Evolutionary conservation across 2,888 invertebrate genomes (phyloP).

Genomic region (Chromoteleia sp.): DNA sequence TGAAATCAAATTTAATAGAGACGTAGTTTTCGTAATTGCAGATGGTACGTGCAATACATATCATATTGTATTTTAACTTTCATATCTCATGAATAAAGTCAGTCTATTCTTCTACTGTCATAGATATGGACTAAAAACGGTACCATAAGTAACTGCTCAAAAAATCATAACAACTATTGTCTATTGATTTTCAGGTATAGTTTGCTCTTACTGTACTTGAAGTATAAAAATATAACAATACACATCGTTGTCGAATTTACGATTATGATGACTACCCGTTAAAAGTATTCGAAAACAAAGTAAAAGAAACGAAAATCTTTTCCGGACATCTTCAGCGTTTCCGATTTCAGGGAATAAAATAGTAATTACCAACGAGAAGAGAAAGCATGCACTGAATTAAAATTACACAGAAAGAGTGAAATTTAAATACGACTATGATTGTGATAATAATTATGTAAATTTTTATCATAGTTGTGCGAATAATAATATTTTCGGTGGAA

Average conservation of each 20-base stretch:
- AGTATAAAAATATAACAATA: not conserved
- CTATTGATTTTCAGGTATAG: not conserved
- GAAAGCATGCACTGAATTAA: no score
- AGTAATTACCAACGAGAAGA: no score
- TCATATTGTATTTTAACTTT: conserved; percentile 45
- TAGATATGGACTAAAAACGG: conserved; percentile 28
- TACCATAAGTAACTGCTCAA: conserved; percentile 32
- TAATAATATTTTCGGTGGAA: no score
- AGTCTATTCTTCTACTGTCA: conserved; percentile 44
- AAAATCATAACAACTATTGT: not conserved
- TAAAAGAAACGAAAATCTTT: conserved; percentile 7
- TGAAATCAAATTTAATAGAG: conserved; percentile 26
- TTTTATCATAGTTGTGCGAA: conserved; percentile 15
- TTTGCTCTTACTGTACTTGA: no score
- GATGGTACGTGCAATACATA: conserved; percentile 47
- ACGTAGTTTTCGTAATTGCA: conserved; percentile 43
- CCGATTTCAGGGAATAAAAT: conserved; percentile 15
- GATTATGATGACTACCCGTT: conserved; percentile 1
- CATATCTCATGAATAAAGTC: conserved; percentile 25
- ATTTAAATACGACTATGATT: conserved; percentile 22
- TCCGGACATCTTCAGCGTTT: conserved; percentile 11
- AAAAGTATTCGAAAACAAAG: conserved; percentile 13
- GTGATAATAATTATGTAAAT: conserved; percentile 14
- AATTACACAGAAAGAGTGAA: not conserved
- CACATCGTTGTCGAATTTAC: not conserved